Percentiles rank a stretch among this genome's conserved stretches.
These are phyloP conservation scores for Drosophila anomelani DNA, from an alignment of 2,888 invertebrate species.

Conservation along the genomic window DNA sequence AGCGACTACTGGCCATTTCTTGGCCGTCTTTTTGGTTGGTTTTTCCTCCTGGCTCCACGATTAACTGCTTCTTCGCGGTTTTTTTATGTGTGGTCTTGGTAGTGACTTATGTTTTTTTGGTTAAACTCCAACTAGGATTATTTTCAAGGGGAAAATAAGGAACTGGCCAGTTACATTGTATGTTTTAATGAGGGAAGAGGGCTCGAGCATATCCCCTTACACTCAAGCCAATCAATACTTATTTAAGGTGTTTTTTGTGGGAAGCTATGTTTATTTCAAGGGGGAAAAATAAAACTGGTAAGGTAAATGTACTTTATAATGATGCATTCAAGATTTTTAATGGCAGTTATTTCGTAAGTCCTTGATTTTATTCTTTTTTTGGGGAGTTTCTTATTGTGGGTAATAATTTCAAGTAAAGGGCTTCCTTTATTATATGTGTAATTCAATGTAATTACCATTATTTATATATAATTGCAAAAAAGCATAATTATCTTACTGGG, in stretches of 20 bases:
- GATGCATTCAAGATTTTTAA: slow-evolving; percentile 2
- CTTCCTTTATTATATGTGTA: background rate
- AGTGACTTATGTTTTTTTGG: slow-evolving; percentile 17
- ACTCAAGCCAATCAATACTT: background rate
- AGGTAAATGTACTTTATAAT: slow-evolving; percentile 13
- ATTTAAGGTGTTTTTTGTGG: slow-evolving; percentile 24
- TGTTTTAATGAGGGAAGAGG: slow-evolving; percentile 11
- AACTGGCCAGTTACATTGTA: slow-evolving; percentile 27
- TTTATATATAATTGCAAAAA: background rate
- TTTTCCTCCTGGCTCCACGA: slow-evolving; percentile 32
- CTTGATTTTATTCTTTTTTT: background rate
- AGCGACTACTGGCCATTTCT: slow-evolving; percentile 61
- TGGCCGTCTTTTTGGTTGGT: slow-evolving; percentile 38
- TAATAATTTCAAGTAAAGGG: background rate
- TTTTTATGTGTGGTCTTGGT: slow-evolving; percentile 21
- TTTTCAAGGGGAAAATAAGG: slow-evolving; percentile 41
- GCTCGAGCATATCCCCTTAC: background rate
- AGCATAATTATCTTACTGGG: no score
- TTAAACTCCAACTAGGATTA: slow-evolving; percentile 31
- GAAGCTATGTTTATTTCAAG: slow-evolving; percentile 34
- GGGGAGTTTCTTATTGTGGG: background rate
- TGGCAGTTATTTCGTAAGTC: background rate
- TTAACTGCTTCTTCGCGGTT: slow-evolving; percentile 36
- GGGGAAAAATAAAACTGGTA: slow-evolving; percentile 11
- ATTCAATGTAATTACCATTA: background rate